phyloP scores from a whole-genome alignment of 2,797 vertebrate species.

The Pangasius krempfi region DNA sequence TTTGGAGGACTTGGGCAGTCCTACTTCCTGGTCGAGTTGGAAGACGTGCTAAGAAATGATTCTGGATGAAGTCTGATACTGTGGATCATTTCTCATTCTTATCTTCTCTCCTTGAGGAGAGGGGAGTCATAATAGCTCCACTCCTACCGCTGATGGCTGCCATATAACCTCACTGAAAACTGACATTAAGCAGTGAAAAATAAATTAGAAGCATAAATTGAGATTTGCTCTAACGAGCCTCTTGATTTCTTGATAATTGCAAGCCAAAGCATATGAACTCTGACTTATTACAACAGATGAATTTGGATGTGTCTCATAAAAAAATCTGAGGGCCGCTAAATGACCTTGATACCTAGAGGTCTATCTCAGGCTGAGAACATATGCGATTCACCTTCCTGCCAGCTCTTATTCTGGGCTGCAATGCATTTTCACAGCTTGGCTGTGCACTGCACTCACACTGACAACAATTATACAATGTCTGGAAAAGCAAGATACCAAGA shows the following conservation, averaged over 20 bases:
- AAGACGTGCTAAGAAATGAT: neutral
- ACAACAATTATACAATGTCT: slow-evolving; percentile 40
- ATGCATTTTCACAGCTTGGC: slow-evolving; percentile 49
- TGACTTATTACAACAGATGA: slow-evolving; percentile 16
- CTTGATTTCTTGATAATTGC: slow-evolving; percentile 45
- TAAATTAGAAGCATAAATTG: slow-evolving; percentile 38
- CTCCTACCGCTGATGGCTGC: slow-evolving; percentile 41
- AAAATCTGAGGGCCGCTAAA: slow-evolving; percentile 32
- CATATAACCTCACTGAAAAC: slow-evolving; percentile 34
- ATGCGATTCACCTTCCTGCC: slow-evolving; percentile 62
- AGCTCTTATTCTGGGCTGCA: slow-evolving; percentile 64
- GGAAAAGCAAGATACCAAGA: slow-evolving; percentile 44
- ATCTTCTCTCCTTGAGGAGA: slow-evolving; percentile 51
- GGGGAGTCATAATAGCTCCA: slow-evolving; percentile 46
- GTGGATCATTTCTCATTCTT: slow-evolving; percentile 42
- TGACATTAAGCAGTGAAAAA: slow-evolving; percentile 53
- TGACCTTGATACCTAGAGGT: slow-evolving; percentile 65
- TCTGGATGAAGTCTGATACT: slow-evolving; percentile 19
- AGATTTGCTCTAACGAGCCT: slow-evolving; percentile 29
- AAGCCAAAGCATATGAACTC: neutral
- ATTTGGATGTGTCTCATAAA: slow-evolving; percentile 37
- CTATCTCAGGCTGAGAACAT: slow-evolving; percentile 63
- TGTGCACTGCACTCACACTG: slow-evolving; percentile 66
- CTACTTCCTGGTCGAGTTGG: neutral
- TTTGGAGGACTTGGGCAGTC: neutral